Evolutionary conservation across 2,113 vertebrate genomes (phyloP).

Genomic region (Pseudopipra pipra): DNA sequence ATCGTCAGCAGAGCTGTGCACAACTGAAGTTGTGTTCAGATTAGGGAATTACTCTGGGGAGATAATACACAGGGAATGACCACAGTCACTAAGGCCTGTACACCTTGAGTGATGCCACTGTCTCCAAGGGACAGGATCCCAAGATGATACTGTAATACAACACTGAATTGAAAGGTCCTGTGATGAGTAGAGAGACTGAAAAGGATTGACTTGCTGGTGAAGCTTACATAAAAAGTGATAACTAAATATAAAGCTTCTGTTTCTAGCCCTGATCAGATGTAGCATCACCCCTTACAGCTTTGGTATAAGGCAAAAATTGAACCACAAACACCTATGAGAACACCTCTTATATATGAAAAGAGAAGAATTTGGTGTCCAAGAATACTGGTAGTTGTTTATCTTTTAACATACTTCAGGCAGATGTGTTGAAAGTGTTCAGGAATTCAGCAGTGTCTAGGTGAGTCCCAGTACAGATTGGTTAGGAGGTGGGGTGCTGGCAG

Average conservation of each 20-base stretch:
- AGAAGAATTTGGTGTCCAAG: neutral
- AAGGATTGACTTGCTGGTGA: neutral
- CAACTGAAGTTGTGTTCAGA: neutral
- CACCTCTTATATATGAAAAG: neutral
- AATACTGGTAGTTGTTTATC: neutral
- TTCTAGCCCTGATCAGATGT: neutral
- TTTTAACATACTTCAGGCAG: neutral
- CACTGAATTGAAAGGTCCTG: neutral
- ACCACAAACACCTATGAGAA: neutral
- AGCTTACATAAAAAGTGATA: neutral
- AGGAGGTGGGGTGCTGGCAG: neutral
- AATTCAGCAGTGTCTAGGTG: neutral
- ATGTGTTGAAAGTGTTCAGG: neutral
- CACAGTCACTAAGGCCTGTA: neutral
- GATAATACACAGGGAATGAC: neutral
- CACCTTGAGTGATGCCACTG: neutral
- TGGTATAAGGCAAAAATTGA: neutral
- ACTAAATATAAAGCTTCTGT: neutral
- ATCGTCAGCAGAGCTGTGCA: neutral
- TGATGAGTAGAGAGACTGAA: neutral
- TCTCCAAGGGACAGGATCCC: neutral
- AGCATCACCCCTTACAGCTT: neutral
- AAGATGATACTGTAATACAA: neutral
- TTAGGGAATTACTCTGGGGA: neutral
- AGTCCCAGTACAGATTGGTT: neutral